Evolutionary conservation across 2,113 vertebrate genomes (phyloP).

Genomic region (Clarias batrachus): DNA sequence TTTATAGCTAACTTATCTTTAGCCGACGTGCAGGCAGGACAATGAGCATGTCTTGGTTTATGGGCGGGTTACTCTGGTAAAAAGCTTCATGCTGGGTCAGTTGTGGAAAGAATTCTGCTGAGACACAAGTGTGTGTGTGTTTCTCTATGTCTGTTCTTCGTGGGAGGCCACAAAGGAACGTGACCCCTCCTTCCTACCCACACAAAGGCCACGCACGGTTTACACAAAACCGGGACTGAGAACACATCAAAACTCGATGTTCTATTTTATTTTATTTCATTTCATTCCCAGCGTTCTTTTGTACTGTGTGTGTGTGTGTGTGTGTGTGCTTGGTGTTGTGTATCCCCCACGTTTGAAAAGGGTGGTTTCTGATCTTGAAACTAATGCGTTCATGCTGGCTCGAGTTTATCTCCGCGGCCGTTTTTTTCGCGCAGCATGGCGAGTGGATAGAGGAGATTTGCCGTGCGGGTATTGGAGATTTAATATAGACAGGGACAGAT

Average conservation of each 20-base stretch:
- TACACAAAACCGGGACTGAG: neutral
- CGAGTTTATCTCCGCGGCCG: conserved; percentile 4
- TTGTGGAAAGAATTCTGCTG: conserved; percentile 19
- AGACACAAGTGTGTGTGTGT: neutral
- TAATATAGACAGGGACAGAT: conserved; percentile 21
- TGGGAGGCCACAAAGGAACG: conserved; percentile 15
- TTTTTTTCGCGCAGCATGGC: neutral
- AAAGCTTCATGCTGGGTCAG: neutral
- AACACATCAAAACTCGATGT: too few relatives aligned
- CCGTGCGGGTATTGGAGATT: neutral
- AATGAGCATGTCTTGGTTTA: neutral
- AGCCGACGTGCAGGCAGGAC: neutral
- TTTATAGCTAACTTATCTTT: neutral
- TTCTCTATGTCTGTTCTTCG: neutral
- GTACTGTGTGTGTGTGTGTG: neutral
- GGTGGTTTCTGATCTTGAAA: conserved; percentile 1
- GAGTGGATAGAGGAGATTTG: conserved; percentile 14
- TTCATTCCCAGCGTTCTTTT: neutral
- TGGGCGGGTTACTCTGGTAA: too few relatives aligned
- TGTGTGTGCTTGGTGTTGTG: neutral
- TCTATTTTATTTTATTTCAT: neutral
- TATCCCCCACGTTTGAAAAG: neutral
- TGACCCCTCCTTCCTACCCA: neutral
- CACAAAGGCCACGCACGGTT: neutral
- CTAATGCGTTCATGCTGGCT: neutral